These are phyloP conservation scores for Petrocephalus sullivani DNA, from an alignment of 2,797 vertebrate species.

Conservation along the genomic window DNA sequence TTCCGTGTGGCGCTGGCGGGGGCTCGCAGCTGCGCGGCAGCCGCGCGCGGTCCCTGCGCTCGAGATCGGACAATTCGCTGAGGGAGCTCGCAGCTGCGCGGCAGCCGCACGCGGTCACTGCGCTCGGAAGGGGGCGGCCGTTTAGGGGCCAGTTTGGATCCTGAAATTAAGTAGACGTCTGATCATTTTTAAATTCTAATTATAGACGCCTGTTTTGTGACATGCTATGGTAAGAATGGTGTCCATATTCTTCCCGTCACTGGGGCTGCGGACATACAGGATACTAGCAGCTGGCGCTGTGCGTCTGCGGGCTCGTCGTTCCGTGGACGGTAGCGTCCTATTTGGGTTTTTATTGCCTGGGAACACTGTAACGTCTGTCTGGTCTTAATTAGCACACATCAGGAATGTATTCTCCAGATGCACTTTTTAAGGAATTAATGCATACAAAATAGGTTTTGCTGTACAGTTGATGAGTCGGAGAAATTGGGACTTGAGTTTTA, in stretches of 20 bases:
- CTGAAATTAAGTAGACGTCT: not conserved
- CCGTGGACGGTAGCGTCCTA: not conserved
- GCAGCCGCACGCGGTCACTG: slow-evolving; percentile 32
- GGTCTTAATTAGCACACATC: not conserved
- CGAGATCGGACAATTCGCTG: not conserved
- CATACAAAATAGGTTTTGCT: not conserved
- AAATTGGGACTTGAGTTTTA: not conserved
- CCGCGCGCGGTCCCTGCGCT: slow-evolving; percentile 29
- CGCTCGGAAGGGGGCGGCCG: not conserved
- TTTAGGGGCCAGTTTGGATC: not conserved
- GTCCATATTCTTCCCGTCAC: not conserved
- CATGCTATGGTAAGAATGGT: not conserved
- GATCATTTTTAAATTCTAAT: not conserved
- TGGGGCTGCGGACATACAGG: not conserved
- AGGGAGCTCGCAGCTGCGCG: slow-evolving; percentile 27
- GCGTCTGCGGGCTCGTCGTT: not conserved
- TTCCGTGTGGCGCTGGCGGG: slow-evolving; percentile 51
- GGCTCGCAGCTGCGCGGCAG: slow-evolving; percentile 31
- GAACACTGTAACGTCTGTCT: not conserved
- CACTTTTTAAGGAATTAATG: not conserved
- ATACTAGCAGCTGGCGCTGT: not conserved
- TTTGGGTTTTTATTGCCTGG: not conserved
- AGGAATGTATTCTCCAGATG: not conserved
- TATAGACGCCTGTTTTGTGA: not conserved
- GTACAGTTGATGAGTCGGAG: not conserved